These are phyloP conservation scores for Melieria picta DNA, from an alignment of 2,888 invertebrate species.

Conservation along the genomic window DNA sequence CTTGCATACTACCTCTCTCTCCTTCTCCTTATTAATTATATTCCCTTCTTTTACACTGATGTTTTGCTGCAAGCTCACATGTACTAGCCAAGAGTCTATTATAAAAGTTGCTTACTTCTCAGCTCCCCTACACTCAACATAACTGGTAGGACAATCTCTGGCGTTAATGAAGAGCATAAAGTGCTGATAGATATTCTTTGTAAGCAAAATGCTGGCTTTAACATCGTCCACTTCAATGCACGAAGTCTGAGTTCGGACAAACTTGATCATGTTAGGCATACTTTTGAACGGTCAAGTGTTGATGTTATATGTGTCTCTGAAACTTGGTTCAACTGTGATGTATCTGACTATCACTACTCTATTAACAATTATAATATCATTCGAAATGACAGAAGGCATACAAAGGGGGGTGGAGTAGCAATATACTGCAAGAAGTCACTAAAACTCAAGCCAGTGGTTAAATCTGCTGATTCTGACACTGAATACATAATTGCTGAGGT, in stretches of 20 bases:
- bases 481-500: constrained; percentile 20
- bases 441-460: background rate
- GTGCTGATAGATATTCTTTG: constrained; percentile 21
- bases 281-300: constrained; percentile 18
- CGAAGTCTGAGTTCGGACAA: constrained; percentile 20
- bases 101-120: background rate
- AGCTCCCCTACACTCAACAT: too few species aligned
- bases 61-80: background rate
- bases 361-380: constrained; percentile 11
- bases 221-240: constrained; percentile 27
- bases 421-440: constrained; percentile 15
- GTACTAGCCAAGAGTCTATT: background rate
- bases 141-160: background rate
- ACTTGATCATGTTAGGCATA: constrained; percentile 12
- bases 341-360: background rate
- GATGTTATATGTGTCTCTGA: constrained; percentile 27
- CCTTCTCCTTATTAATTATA: background rate
- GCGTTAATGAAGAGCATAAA: constrained; percentile 8
- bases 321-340: constrained; percentile 22
- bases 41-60: background rate
- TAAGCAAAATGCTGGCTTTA: constrained; percentile 14
- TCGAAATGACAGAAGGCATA: background rate
- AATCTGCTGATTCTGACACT: constrained; percentile 6
- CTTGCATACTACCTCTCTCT: background rate
- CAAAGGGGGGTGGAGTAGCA: constrained; percentile 26